Conservation (phyloP, 2,797 vertebrate species). For the Lepilemur septentrionalis region DNA sequence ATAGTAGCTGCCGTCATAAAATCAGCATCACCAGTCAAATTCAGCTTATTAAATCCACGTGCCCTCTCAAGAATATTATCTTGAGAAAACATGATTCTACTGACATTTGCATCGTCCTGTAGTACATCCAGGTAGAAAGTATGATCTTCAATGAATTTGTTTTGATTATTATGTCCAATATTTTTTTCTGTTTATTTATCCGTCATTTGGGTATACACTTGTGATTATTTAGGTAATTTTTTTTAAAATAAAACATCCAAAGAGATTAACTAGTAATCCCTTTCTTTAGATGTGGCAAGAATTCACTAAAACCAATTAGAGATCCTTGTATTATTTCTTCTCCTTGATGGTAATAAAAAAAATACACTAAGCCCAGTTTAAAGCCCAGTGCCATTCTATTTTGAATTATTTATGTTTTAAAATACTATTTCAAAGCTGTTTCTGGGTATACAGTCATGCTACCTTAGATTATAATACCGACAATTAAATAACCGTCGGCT, state of each 20-base stretch:
- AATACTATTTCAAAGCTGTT: conserved; percentile 11
- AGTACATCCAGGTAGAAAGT: not conserved
- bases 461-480: not conserved
- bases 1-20: not conserved
- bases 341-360: conserved; percentile 19
- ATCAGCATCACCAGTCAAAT: not conserved
- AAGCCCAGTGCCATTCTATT: not conserved
- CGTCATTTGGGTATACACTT: not conserved
- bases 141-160: not conserved
- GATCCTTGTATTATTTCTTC: not conserved
- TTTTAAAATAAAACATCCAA: not conserved
- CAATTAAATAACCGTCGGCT: not conserved
- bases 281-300: not conserved
- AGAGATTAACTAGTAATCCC: conserved; percentile 17
- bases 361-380: not conserved
- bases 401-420: conserved; percentile 13
- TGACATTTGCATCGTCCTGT: not conserved
- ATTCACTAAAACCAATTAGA: conserved; percentile 28
- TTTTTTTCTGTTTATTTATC: not conserved
- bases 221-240: not conserved
- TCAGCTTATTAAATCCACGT: not conserved
- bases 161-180: not conserved
- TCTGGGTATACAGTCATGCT: not conserved
- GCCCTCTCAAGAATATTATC: not conserved
- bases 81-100: not conserved